phyloP scores from a whole-genome alignment of 1,140 invertebrate species.

The Eciton burchellii region DNA sequence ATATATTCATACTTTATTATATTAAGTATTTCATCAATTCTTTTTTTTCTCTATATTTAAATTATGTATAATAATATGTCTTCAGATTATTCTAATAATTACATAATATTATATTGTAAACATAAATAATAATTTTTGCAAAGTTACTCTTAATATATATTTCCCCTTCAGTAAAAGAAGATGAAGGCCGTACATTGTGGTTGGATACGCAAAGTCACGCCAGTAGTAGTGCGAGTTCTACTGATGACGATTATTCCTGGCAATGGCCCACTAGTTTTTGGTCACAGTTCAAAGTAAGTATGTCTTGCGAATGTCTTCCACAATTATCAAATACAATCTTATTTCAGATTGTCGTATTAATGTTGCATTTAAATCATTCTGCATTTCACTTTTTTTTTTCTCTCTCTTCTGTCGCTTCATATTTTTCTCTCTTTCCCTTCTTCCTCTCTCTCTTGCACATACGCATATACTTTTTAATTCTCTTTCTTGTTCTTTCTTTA shows the following conservation, averaged over 20 bases:
- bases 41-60: too few relatives aligned
- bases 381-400: too few relatives aligned
- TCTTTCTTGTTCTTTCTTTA: too few relatives aligned
- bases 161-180: constrained; percentile 85
- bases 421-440: too few relatives aligned
- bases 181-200: constrained; percentile 91
- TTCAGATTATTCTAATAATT: too few relatives aligned
- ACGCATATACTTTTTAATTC: too few relatives aligned
- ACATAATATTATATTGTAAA: too few relatives aligned
- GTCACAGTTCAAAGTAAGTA: constrained; percentile 91
- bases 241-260: constrained; percentile 87
- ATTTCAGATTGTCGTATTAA: neutral
- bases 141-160: constrained; percentile 13
- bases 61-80: too few relatives aligned
- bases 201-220: constrained; percentile 91
- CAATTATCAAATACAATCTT: constrained; percentile 34
- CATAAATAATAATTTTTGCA: neutral
- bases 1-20: too few relatives aligned
- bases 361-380: neutral
- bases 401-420: too few relatives aligned
- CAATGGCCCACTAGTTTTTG: constrained; percentile 93
- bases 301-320: constrained; percentile 34
- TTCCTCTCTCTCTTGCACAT: too few relatives aligned
- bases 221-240: constrained; percentile 87
- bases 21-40: too few relatives aligned